Conservation (phyloP, 2,797 vertebrate genomes). For the Chiropotes sagulatus region DNA sequence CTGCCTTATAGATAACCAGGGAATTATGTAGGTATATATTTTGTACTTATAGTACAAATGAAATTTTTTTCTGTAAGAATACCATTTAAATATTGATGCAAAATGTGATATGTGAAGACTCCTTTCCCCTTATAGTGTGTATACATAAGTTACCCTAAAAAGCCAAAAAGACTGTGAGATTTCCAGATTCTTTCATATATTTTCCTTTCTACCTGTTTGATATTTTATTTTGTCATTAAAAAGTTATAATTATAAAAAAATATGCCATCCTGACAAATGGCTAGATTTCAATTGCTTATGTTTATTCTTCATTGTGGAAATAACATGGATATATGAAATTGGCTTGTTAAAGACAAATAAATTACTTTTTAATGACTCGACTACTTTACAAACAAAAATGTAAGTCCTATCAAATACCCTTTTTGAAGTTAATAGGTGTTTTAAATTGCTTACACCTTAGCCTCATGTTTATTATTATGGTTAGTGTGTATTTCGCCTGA, state of each 20-base stretch:
- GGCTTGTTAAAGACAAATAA: conserved; percentile 51
- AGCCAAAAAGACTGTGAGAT: not conserved
- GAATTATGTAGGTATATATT: not conserved
- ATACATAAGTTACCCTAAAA: not conserved
- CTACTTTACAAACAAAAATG: conserved; percentile 60
- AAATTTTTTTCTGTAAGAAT: not conserved
- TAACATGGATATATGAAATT: conserved; percentile 24
- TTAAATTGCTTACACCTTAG: conserved; percentile 53
- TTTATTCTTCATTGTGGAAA: conserved; percentile 39
- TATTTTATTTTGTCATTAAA: conserved; percentile 55
- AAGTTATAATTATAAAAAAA: conserved; percentile 9
- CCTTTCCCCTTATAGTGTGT: not conserved
- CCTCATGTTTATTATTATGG: not conserved
- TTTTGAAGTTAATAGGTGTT: conserved; percentile 65
- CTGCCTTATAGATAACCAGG: not conserved
- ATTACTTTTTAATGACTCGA: conserved; percentile 50
- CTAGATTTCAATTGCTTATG: conserved; percentile 33
- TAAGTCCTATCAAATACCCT: conserved; percentile 35
- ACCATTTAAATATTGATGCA: not conserved
- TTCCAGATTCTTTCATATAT: not conserved
- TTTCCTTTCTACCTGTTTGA: conserved; percentile 43
- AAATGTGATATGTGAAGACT: not conserved
- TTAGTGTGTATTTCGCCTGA: conserved; percentile 36
- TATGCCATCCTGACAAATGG: not conserved
- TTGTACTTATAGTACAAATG: not conserved